Conservation (phyloP, 2,888 invertebrate genomes). For the Vesta saturnalis region DNA sequence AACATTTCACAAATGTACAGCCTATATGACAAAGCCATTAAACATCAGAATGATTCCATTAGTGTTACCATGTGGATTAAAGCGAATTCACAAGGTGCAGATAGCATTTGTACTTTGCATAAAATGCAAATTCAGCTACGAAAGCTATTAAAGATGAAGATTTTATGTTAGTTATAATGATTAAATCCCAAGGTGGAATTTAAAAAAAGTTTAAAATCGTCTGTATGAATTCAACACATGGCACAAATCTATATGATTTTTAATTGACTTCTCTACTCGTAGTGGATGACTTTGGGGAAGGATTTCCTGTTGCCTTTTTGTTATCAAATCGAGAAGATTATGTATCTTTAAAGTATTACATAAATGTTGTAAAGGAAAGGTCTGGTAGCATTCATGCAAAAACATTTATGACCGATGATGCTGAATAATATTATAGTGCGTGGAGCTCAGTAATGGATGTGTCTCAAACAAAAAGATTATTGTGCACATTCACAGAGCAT, state of each 20-base stretch:
- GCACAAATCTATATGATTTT: neutral
- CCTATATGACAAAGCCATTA: neutral
- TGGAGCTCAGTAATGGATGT: neutral
- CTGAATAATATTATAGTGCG: slow-evolving; percentile 1
- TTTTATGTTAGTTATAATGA: neutral
- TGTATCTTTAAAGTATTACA: neutral
- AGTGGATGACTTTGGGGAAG: neutral
- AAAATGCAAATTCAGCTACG: neutral
- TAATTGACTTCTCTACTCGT: neutral
- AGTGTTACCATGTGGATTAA: neutral
- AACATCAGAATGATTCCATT: neutral
- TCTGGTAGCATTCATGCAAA: neutral
- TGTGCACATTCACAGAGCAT: neutral
- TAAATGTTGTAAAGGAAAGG: neutral
- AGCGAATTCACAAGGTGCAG: neutral
- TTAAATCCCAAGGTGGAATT: neutral
- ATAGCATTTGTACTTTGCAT: neutral
- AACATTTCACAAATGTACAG: neutral
- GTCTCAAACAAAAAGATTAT: neutral
- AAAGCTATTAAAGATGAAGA: neutral
- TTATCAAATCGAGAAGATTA: slow-evolving; percentile 1
- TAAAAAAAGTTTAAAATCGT: neutral
- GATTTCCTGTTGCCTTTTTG: neutral
- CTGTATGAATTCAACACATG: neutral
- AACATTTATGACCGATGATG: slow-evolving; percentile 1